Conservation (phyloP, 2,797 vertebrate species). For the Aulostomus chinensis region DNA sequence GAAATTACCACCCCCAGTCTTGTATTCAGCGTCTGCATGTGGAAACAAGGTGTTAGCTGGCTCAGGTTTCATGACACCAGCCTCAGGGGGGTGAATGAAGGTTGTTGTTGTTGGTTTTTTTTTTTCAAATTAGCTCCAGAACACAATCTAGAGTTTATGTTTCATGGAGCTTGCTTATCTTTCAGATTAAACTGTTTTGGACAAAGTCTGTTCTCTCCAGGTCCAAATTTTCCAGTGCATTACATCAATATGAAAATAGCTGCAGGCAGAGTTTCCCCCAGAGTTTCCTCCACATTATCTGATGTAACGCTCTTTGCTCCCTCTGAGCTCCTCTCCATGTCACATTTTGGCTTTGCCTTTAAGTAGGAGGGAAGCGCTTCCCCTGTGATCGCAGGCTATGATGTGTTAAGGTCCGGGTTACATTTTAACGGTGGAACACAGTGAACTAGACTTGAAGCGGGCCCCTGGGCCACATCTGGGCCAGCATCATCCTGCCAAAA, state of each 20-base stretch:
- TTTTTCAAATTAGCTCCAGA: neutral
- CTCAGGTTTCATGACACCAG: neutral
- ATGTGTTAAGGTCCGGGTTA: slow-evolving; percentile 21
- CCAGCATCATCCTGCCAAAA: neutral
- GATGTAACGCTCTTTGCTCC: slow-evolving; percentile 42
- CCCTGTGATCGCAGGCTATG: slow-evolving; percentile 27
- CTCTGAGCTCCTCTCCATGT: slow-evolving; percentile 35
- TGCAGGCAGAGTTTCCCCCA: slow-evolving; percentile 45
- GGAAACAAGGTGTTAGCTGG: no score
- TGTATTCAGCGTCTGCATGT: no score
- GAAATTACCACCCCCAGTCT: no score
- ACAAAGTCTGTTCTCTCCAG: neutral
- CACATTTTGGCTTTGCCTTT: slow-evolving; percentile 19
- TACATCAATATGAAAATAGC: slow-evolving; percentile 58
- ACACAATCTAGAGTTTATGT: neutral
- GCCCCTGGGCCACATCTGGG: slow-evolving; percentile 14
- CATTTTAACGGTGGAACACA: slow-evolving; percentile 13
- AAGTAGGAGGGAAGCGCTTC: slow-evolving; percentile 18
- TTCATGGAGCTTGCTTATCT: slow-evolving; percentile 1
- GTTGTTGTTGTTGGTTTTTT: no score
- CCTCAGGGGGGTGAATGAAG: neutral
- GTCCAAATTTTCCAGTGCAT: slow-evolving; percentile 43
- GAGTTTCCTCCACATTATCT: slow-evolving; percentile 42
- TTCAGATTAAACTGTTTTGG: slow-evolving; percentile 24
- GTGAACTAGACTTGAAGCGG: slow-evolving; percentile 13